A percentile compares a stretch with the other conserved stretches of the same genome.
phyloP scores from a whole-genome alignment of 2,113 vertebrate species.

The Otus sunia region DNA sequence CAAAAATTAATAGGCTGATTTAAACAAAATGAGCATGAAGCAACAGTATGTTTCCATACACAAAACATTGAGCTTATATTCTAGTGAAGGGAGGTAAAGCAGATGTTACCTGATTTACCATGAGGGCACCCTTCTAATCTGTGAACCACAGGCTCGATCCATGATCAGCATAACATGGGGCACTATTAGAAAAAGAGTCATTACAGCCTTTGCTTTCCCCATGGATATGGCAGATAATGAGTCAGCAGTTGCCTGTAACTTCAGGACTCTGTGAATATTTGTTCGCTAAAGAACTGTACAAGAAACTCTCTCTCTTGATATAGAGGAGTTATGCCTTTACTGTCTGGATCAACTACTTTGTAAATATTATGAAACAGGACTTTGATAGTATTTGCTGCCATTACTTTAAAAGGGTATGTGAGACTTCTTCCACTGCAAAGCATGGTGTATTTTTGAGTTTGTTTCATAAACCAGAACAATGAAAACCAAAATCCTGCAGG shows the following conservation, averaged over 20 bases:
- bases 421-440: background rate
- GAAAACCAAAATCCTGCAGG: background rate
- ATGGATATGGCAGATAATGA: background rate
- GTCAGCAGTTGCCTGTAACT: background rate
- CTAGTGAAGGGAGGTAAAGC: background rate
- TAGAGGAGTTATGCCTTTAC: background rate
- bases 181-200: background rate
- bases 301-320: background rate
- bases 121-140: background rate
- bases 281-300: background rate
- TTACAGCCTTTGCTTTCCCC: background rate
- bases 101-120: background rate
- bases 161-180: background rate
- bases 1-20: conserved; percentile 12
- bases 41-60: background rate
- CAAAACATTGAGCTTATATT: background rate
- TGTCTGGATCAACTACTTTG: background rate
- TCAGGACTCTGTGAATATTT: background rate
- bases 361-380: background rate
- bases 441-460: background rate
- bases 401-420: background rate
- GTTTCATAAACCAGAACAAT: background rate
- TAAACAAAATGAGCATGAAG: conserved; percentile 8
- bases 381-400: background rate
- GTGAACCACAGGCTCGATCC: rapidly evolving